Evolutionary conservation across 2,797 vertebrate genomes (phyloP).

Genomic region (Diplodus puntazzo): DNA sequence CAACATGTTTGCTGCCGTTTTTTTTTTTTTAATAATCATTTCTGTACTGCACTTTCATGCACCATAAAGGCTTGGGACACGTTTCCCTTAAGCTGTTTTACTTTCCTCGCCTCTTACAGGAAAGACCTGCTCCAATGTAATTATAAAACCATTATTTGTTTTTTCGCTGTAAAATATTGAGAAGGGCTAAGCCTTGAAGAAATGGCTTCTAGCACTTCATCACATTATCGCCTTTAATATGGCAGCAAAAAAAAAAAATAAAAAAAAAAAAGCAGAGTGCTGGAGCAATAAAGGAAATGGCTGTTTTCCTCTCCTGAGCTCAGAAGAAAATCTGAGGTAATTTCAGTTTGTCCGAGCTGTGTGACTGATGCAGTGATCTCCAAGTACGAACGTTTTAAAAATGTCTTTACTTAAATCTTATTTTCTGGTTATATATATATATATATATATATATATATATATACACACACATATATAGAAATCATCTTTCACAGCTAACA

Average conservation of each 20-base stretch:
- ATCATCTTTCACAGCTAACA: constrained; percentile 15
- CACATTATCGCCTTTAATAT: constrained; percentile 54
- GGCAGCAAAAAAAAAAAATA: constrained; percentile 1
- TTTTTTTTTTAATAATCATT: constrained; percentile 9
- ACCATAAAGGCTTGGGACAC: constrained; percentile 21
- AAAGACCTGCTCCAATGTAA: constrained; percentile 53
- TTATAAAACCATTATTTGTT: constrained; percentile 71
- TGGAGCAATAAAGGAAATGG: constrained; percentile 53
- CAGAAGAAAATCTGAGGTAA: constrained; percentile 38
- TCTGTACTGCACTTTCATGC: constrained; percentile 19
- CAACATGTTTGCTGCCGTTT: not conserved
- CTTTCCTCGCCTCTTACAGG: constrained; percentile 31
- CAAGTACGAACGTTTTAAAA: not conserved
- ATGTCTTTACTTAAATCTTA: not conserved
- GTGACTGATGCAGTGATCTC: constrained; percentile 36
- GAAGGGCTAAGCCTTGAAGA: constrained; percentile 59
- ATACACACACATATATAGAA: too few relatives aligned
- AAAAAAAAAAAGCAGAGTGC: constrained; percentile 8
- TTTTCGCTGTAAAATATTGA: constrained; percentile 65
- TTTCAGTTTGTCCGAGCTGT: constrained; percentile 38
- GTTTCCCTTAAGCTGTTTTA: constrained; percentile 49
- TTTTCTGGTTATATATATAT: not conserved
- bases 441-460: not conserved
- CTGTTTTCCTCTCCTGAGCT: constrained; percentile 46
- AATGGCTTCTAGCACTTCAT: constrained; percentile 59